Evolutionary conservation across 2,888 invertebrate genomes (phyloP).

Genomic region (Tortrix viridana): DNA sequence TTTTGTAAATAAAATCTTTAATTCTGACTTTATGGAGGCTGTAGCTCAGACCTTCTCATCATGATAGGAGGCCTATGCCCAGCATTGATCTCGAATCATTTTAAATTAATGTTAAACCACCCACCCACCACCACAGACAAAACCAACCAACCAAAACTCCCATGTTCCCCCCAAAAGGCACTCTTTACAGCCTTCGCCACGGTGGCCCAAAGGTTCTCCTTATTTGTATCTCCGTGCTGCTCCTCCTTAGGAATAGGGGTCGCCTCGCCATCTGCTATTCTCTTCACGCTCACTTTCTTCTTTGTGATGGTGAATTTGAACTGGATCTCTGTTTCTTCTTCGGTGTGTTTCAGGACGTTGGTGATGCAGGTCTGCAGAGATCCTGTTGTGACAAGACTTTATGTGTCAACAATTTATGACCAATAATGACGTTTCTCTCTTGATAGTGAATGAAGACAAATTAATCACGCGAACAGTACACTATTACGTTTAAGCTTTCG

Average conservation of each 20-base stretch:
- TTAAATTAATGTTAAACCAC: too few relatives aligned
- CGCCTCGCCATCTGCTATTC: constrained; percentile 54
- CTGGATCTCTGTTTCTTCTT: constrained; percentile 77
- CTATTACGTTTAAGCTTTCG: too few relatives aligned
- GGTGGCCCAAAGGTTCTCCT: constrained; percentile 76
- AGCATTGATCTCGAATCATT: too few relatives aligned
- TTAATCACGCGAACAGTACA: too few relatives aligned
- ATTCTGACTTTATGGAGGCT: too few relatives aligned
- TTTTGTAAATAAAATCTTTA: too few relatives aligned
- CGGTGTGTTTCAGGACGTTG: constrained; percentile 64
- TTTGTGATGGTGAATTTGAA: constrained; percentile 78
- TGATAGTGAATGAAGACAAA: too few relatives aligned
- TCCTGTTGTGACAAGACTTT: constrained; percentile 58
- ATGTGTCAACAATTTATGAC: too few relatives aligned
- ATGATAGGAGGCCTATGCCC: too few relatives aligned
- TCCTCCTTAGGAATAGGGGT: constrained; percentile 44
- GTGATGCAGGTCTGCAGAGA: constrained; percentile 70
- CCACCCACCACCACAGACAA: constrained; percentile 39
- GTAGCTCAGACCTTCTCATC: too few relatives aligned
- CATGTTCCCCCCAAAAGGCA: constrained; percentile 73
- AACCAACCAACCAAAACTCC: constrained; percentile 52
- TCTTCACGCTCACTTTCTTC: constrained; percentile 69
- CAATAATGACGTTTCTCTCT: too few relatives aligned
- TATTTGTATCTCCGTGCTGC: constrained; percentile 55
- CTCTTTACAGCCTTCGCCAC: constrained; percentile 74